A percentile compares a stretch with the other conserved stretches of the same genome.
Evolutionary conservation across 2,797 vertebrate species (phyloP).

Genomic region (Mormyrops boulengeri): DNA sequence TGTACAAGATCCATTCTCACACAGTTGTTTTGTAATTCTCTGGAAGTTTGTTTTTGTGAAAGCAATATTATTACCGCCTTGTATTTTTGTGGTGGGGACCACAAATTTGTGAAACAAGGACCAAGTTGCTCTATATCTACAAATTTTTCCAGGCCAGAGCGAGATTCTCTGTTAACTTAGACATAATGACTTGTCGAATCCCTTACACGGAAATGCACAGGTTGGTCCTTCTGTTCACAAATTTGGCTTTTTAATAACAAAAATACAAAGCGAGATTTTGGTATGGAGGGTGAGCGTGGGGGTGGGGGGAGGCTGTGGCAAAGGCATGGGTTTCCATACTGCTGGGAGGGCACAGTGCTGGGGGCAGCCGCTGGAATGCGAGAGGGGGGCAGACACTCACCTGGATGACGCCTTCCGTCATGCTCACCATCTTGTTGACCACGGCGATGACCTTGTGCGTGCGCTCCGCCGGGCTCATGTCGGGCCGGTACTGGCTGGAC

Average conservation of each 20-base stretch:
- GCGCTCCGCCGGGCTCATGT: slow-evolving; percentile 82
- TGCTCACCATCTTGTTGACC: slow-evolving; percentile 99
- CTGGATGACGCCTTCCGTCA: slow-evolving; percentile 99
- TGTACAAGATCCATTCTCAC: background rate
- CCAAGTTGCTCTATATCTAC: background rate
- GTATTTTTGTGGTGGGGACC: slow-evolving; percentile 1
- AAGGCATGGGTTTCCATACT: background rate
- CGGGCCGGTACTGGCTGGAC: slow-evolving; percentile 80
- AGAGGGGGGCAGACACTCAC: slow-evolving; percentile 57
- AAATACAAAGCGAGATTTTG: background rate
- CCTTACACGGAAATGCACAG: background rate
- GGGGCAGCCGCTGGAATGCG: background rate
- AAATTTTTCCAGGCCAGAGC: background rate
- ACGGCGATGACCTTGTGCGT: slow-evolving; percentile 92
- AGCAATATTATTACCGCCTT: background rate
- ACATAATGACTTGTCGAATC: background rate
- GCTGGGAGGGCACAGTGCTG: background rate
- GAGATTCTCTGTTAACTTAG: background rate
- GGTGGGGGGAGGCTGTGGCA: background rate
- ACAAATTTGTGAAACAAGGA: slow-evolving; percentile 14
- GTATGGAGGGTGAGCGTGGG: background rate
- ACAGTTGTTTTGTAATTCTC: background rate
- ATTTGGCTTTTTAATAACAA: slow-evolving; percentile 8
- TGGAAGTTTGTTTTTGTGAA: background rate
- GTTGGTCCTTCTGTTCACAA: background rate